A percentile compares a stretch with the other conserved stretches of the same genome.
Evolutionary conservation across 2,888 invertebrate species (phyloP).

Genomic region (Lithophane leautieri): DNA sequence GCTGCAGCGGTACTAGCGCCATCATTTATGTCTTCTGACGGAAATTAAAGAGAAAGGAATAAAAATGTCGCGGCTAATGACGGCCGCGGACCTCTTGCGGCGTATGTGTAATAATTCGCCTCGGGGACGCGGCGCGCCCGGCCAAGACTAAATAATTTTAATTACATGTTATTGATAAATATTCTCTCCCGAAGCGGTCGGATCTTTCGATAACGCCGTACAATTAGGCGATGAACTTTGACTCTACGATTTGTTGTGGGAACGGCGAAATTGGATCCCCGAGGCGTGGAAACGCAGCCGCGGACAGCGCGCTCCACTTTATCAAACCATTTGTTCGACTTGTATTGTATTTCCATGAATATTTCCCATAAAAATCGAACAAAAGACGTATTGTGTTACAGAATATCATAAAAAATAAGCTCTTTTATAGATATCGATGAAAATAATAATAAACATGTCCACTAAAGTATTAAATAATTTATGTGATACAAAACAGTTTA

Average conservation of each 20-base stretch:
- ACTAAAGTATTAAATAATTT: conserved; percentile 66
- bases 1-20: conserved; percentile 83
- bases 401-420: conserved; percentile 53
- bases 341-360: conserved; percentile 49
- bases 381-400: conserved; percentile 57
- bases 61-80: conserved; percentile 89
- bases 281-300: conserved; percentile 70
- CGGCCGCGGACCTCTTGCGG: conserved; percentile 86
- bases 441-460: conserved; percentile 68
- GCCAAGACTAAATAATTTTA: conserved; percentile 88
- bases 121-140: conserved; percentile 78
- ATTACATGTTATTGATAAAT: conserved; percentile 90
- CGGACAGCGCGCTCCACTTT: conserved; percentile 47
- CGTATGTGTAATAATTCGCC: conserved; percentile 89
- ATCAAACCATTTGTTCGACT: conserved; percentile 44
- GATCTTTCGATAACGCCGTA: conserved; percentile 87
- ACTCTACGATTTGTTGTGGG: conserved; percentile 88
- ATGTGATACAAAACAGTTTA: conserved; percentile 67
- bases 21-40: conserved; percentile 88
- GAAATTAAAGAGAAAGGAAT: conserved; percentile 89
- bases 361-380: conserved; percentile 50
- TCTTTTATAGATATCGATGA: conserved; percentile 66
- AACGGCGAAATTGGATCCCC: conserved; percentile 83
- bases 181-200: conserved; percentile 85
- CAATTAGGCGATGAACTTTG: conserved; percentile 89